A percentile compares a stretch with the other conserved stretches of the same genome.
These are phyloP conservation scores for Bombus breviceps DNA, from an alignment of 1,140 invertebrate genomes.

Conservation along the genomic window DNA sequence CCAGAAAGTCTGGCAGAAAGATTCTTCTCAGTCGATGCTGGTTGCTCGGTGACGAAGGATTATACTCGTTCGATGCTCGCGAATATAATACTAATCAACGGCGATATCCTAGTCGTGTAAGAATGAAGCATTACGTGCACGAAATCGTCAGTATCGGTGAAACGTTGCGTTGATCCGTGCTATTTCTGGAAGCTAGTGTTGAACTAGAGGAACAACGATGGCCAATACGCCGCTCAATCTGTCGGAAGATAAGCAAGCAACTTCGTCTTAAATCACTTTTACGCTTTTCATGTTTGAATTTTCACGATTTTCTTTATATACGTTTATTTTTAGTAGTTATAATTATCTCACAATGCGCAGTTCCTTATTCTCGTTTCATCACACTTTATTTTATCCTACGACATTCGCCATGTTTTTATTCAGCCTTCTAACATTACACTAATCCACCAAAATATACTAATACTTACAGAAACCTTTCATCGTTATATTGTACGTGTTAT, in stretches of 20 bases:
- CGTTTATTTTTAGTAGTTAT: neutral
- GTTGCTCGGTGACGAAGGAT: slow-evolving; percentile 48
- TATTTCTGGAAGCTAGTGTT: neutral
- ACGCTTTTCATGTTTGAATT: neutral
- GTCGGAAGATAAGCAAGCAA: slow-evolving; percentile 62
- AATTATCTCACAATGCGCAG: neutral
- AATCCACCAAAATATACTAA: neutral
- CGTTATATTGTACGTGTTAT: neutral
- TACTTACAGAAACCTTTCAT: too few relatives aligned
- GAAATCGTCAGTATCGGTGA: neutral
- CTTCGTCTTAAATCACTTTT: neutral
- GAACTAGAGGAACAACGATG: slow-evolving; percentile 29
- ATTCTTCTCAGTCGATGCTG: slow-evolving; percentile 49
- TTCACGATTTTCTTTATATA: neutral
- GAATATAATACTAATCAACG: neutral
- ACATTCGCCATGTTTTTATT: neutral
- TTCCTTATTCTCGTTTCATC: neutral
- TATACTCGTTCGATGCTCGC: slow-evolving; percentile 23
- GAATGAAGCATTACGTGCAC: slow-evolving; percentile 13
- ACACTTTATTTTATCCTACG: neutral
- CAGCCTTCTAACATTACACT: neutral
- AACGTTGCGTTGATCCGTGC: slow-evolving; percentile 17
- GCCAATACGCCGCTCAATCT: slow-evolving; percentile 49
- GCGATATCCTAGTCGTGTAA: neutral
- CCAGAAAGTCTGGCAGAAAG: slow-evolving; percentile 56